These are phyloP conservation scores for Corynorhinus townsendii DNA, from an alignment of 2,113 vertebrate genomes.

Conservation along the genomic window DNA sequence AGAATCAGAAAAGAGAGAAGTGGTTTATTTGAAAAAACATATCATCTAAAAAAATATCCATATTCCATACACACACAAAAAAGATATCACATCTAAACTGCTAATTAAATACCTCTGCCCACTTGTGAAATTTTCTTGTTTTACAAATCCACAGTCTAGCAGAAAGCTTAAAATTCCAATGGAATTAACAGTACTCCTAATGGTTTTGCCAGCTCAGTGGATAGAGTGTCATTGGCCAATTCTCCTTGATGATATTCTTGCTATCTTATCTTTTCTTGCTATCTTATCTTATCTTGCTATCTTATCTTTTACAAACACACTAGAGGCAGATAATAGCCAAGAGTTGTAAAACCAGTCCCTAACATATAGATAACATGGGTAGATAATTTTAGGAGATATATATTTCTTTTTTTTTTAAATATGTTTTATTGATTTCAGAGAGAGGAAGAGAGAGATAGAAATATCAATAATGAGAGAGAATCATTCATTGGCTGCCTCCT, in stretches of 20 bases:
- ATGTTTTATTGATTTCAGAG: background rate
- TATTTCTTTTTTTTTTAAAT: conserved; percentile 14
- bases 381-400: background rate
- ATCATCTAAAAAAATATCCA: background rate
- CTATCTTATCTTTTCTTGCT: background rate
- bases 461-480: too few relatives aligned
- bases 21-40: background rate
- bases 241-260: background rate
- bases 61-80: background rate
- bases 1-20: background rate
- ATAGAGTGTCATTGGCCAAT: background rate
- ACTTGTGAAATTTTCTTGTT: background rate
- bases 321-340: background rate
- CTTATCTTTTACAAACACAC: background rate
- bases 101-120: background rate
- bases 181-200: background rate
- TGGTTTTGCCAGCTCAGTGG: background rate
- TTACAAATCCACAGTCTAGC: background rate
- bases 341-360: background rate
- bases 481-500: too few relatives aligned
- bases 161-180: background rate
- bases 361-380: background rate
- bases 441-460: too few relatives aligned
- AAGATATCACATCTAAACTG: background rate
- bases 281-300: too few relatives aligned